phyloP scores from a whole-genome alignment of 2,113 vertebrate genomes.

The Pygoscelis antarcticus region DNA sequence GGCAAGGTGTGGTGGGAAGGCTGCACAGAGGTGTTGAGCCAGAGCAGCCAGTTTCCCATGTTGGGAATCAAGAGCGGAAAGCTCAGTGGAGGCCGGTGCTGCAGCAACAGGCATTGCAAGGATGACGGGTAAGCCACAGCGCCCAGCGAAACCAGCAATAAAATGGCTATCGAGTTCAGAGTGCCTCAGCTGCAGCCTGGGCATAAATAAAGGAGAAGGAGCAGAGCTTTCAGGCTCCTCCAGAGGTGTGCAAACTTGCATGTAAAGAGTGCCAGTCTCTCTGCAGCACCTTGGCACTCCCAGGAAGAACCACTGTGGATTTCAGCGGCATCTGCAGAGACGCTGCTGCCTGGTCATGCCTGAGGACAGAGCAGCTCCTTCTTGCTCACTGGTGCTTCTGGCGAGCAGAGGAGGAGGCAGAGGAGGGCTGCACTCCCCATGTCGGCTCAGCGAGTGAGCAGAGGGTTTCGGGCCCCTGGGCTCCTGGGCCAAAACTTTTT shows the following conservation, averaged over 20 bases:
- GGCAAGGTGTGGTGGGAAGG: not conserved
- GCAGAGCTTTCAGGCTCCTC: not conserved
- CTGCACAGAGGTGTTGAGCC: rapidly evolving
- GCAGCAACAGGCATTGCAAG: not conserved
- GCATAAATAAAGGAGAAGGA: not conserved
- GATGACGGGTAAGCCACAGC: not conserved
- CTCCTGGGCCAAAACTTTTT: not conserved
- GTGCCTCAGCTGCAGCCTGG: not conserved
- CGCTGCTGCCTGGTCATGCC: rapidly evolving
- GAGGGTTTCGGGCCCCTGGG: not conserved
- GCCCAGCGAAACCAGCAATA: not conserved
- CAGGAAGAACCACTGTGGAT: not conserved
- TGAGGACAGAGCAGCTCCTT: not conserved
- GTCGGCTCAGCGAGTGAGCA: not conserved
- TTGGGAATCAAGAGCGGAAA: rapidly evolving
- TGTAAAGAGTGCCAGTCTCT: not conserved
- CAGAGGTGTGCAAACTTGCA: not conserved
- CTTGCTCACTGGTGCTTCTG: not conserved
- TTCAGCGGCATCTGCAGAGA: rapidly evolving
- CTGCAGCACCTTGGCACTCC: rapidly evolving
- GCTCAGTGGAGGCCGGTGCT: not conserved
- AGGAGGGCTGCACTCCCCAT: not conserved
- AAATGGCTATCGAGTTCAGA: not conserved
- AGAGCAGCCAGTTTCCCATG: not conserved
- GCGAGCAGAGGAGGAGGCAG: not conserved